Evolutionary conservation across 2,113 vertebrate genomes (phyloP), one percentile per base, ranked within the genome.

Genomic region (Ictalurus punctatus): DNA sequence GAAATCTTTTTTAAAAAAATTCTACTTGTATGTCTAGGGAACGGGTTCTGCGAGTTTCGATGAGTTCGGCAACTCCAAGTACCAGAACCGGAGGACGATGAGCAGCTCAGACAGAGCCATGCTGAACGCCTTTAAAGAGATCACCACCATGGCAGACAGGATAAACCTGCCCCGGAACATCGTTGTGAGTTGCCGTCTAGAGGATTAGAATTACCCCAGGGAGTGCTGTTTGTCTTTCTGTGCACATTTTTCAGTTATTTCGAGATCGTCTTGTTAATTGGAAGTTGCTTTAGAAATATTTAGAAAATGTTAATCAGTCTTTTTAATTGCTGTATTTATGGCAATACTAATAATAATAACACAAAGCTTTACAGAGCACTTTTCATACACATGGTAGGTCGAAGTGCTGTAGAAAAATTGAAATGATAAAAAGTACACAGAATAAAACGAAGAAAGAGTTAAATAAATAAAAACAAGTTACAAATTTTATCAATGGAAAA

Each of bases 91-190:
- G 17, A 96, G 99, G 92, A 99, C 98, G 58, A 99, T 99, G 98
- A 99, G 98, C 94, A 99, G 97, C 91, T 99, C 98, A 2, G 99
- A 99, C 94, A 95, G 99, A 54, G 99, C 99, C 6, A 99, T 99
- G 98, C 97, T 99, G 94, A 99, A 99, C 12, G 99, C 99, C 67
- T 99, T 99, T 85, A 99, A 99, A 95, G 99, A 99, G 93, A 99
- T 99, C 87, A 98, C 96, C 0, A 99, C 97, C 91, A 99, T 99
- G 99, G 97, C 99, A 0, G 99, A 99, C 94, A 97, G 99, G 95
- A 99, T 99, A 94, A 99, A 99, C 96, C 97, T 99, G 87, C 99
- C 99, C 13, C 96, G 98, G 91, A 99, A 99, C 94, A 99, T 99
- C 90, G 96, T 99, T 86, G 98, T 99, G 94, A 97, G 97, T 95